Percentiles rank a stretch among this genome's conserved stretches.
Conservation (phyloP, 2,113 vertebrate genomes). For the Rhizomys pruinosus region DNA sequence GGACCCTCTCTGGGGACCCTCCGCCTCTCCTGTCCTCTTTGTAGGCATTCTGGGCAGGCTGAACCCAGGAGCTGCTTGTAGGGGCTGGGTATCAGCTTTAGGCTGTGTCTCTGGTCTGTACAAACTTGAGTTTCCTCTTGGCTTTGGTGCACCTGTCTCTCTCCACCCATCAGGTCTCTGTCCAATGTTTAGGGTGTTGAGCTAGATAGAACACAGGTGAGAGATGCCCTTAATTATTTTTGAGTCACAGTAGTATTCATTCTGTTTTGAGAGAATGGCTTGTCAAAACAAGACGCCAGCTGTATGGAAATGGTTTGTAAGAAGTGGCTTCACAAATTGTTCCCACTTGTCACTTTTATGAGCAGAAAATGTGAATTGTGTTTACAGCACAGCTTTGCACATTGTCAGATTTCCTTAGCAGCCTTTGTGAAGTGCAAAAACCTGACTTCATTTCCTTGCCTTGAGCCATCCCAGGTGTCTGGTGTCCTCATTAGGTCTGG, state of each 20-base stretch:
- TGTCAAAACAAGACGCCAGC: constrained; percentile 40
- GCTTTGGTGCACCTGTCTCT: too few relatives aligned
- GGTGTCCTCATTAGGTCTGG: background rate
- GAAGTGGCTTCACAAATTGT: background rate
- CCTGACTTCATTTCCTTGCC: background rate
- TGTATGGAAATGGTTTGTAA: background rate
- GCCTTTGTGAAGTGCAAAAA: background rate
- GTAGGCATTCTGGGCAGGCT: background rate
- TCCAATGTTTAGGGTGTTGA: background rate
- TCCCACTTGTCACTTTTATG: background rate
- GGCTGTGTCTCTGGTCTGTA: background rate
- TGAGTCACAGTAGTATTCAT: background rate
- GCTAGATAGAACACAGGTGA: background rate
- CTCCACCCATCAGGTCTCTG: background rate
- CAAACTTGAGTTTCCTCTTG: background rate
- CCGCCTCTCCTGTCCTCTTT: background rate
- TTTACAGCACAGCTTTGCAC: constrained; percentile 46
- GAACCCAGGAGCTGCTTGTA: background rate
- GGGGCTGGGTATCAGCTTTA: background rate
- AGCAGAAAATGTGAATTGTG: constrained; percentile 3
- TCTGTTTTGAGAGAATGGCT: constrained; percentile 20
- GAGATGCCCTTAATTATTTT: background rate
- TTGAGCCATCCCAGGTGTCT: background rate
- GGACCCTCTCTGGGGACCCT: background rate
- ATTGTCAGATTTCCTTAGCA: background rate